Percentiles rank a stretch among this genome's conserved stretches.
These are phyloP conservation scores for Drosophila rufa DNA, from an alignment of 1,140 invertebrate species.

Conservation along the genomic window DNA sequence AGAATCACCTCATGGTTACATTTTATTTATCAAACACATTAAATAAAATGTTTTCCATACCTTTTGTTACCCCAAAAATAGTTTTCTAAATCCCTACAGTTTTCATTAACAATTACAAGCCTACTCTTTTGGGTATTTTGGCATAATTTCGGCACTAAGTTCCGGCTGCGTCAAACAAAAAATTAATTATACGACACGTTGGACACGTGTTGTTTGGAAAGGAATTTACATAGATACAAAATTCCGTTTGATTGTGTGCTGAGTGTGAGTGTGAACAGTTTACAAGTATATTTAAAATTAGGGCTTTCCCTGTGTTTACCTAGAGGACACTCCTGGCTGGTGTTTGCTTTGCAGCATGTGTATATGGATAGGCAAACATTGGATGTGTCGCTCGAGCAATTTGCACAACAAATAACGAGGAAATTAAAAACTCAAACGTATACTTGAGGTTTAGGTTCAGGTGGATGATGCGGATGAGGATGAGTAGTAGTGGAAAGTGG, in stretches of 20 bases:
- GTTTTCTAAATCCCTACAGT: constrained; percentile 16
- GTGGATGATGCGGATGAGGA: constrained; percentile 1
- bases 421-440: constrained; percentile 56
- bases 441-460: constrained; percentile 5
- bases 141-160: not conserved
- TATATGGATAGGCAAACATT: constrained; percentile 53
- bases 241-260: not conserved
- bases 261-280: constrained; percentile 7
- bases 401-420: constrained; percentile 76
- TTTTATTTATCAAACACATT: not conserved
- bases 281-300: constrained; percentile 19
- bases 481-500: not conserved
- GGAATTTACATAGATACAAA: constrained; percentile 28
- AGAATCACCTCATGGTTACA: not conserved
- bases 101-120: not conserved
- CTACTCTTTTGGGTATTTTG: constrained; percentile 5
- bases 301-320: constrained; percentile 56
- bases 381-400: constrained; percentile 63
- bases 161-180: constrained; percentile 11
- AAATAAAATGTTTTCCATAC: not conserved
- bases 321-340: constrained; percentile 41
- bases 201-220: constrained; percentile 18
- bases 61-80: not conserved
- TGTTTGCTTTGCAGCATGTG: constrained; percentile 31
- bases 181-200: constrained; percentile 39